Conservation (phyloP, 2,113 vertebrate species). For the Thryonomys swinderianus region DNA sequence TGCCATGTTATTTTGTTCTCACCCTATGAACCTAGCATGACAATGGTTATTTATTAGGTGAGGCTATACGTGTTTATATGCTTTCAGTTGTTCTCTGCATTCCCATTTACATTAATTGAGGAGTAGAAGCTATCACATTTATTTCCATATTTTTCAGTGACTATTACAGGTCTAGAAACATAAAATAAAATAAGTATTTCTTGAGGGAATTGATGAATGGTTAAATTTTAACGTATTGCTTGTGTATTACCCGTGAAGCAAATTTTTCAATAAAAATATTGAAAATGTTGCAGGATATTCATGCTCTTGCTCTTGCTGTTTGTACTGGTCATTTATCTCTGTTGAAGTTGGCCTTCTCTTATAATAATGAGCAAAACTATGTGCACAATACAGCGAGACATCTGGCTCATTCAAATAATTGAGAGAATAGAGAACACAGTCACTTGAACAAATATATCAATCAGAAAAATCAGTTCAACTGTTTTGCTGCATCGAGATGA, state of each 20-base stretch:
- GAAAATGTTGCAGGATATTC: not conserved
- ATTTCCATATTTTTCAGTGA: not conserved
- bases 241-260: not conserved
- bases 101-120: not conserved
- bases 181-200: not conserved
- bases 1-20: not conserved
- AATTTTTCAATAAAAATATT: not conserved
- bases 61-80: not conserved
- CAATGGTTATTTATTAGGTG: not conserved
- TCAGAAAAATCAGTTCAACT: not conserved
- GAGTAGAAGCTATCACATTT: not conserved
- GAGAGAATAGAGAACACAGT: not conserved
- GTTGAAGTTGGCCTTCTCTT: not conserved
- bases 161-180: not conserved
- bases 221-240: not conserved
- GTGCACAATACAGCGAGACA: not conserved
- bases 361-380: not conserved
- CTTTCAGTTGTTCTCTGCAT: not conserved
- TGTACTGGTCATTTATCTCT: not conserved
- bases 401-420: slow-evolving; percentile 12
- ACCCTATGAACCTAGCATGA: not conserved
- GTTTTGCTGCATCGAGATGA: not conserved
- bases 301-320: not conserved
- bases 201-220: not conserved
- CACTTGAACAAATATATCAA: not conserved